Base-by-base conservation (phyloP, 2,113 vertebrate species). In the Psilopogon haemacephalus region DNA sequence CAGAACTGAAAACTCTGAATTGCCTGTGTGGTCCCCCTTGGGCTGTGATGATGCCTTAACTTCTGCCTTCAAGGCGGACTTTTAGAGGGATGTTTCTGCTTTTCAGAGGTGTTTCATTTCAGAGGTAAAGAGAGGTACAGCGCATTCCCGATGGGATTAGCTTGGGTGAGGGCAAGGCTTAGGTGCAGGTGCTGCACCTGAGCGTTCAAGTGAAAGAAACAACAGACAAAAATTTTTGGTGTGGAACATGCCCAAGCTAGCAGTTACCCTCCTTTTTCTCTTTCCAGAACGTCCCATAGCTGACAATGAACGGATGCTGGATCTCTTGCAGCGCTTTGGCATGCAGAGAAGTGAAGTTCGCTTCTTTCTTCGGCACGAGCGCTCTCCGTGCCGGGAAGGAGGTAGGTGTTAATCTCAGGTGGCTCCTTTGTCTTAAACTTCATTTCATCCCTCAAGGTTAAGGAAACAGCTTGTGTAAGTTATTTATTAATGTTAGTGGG, bases 301-400 rank as follows among this genome's bases (percentile, higher is more conserved):
- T 0, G 98, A 99, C 7, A 98, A 97, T 3, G 99, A 99, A 79
- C 98, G 98, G 74, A 99, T 99, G 98, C 96, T 99, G 94, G 99
- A 99, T 67, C 70, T 99, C 58, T 97, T 99, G 94, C 99, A 99
- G 70, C 97, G 98, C 67, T 98, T 98, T 97, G 99, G 99, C 20
- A 97, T 98, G 83, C 98, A 99, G 97, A 97, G 98, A 89, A 94
- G 93, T 2, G 99, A 99, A 86, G 99, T 99, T 87, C 98, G 98
- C 9, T 99, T 99, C 97, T 99, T 99, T 64, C 97, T 99, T 73
- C 98, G 99, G 14, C 99, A 99, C 4, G 98, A 99, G 7, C 97
- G 97, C 28, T 92, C 98, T 7, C 98, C 98, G 6, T 94, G 95
- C 94, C 95, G 98, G 69, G 98, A 98, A 72, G 84, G 97, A 17